Percentiles rank a stretch among this genome's conserved stretches.
phyloP scores from a whole-genome alignment of 37 sponge, comb jelly and placozoan species.

The Tethya wilhelma region DNA sequence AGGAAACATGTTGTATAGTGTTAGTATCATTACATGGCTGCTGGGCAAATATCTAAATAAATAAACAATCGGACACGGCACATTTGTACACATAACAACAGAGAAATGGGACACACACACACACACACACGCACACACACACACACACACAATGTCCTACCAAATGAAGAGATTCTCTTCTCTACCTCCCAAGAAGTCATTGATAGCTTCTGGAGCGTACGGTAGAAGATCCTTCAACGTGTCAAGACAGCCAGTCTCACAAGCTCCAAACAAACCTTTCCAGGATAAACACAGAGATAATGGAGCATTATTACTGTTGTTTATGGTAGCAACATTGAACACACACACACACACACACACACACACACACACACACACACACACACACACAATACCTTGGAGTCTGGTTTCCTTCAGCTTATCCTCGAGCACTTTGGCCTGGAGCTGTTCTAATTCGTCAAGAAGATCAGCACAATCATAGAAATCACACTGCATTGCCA shows the following conservation, averaged over 20 bases:
- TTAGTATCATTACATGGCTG: no score
- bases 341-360: no score
- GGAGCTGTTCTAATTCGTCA: slow-evolving; percentile 28
- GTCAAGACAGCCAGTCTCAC: slow-evolving; percentile 17
- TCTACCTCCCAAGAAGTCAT: background rate
- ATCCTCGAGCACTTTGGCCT: background rate
- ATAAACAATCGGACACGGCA: no score
- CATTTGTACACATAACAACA: no score
- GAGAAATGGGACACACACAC: no score
- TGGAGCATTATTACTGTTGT: background rate
- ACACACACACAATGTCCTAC: no score
- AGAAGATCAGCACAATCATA: slow-evolving; percentile 48
- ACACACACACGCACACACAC: no score
- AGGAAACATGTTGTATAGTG: no score
- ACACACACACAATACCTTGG: slow-evolving; percentile 24
- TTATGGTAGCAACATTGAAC: no score
- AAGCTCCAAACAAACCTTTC: slow-evolving; percentile 17
- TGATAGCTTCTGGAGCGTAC: slow-evolving; percentile 21
- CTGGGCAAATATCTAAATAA: no score
- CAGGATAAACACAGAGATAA: background rate
- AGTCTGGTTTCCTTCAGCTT: background rate
- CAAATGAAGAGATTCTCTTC: slow-evolving; percentile 43
- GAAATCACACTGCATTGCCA: slow-evolving; percentile 57
- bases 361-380: no score
- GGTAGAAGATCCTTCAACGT: slow-evolving; percentile 9